These are phyloP conservation scores for Stichopus horrens DNA, from an alignment of 53 echinoderm and acorn worm species.

Conservation along the genomic window DNA sequence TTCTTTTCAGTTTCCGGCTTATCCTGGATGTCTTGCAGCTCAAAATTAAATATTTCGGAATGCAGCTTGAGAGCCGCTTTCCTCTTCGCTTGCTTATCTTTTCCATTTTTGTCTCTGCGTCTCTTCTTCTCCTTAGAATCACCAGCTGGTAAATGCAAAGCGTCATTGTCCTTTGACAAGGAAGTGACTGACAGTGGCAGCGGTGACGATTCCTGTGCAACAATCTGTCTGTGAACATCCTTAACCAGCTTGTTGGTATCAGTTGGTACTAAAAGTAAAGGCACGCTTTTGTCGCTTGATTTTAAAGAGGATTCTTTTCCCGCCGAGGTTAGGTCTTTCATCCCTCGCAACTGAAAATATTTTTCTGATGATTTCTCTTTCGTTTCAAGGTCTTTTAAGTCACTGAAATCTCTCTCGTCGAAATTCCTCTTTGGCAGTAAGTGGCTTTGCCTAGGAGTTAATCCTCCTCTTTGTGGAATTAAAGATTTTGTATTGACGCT, in stretches of 20 bases:
- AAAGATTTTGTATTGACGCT: neutral
- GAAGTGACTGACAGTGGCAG: neutral
- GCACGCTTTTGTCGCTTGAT: slow-evolving; percentile 9
- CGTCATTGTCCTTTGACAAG: neutral
- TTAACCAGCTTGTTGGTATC: neutral
- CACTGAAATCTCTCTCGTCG: neutral
- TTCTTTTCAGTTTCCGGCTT: neutral
- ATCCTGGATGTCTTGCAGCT: neutral
- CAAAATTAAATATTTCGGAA: slow-evolving; percentile 15
- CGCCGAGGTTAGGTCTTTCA: neutral
- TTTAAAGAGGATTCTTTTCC: neutral
- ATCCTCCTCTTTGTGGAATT: neutral
- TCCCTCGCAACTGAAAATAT: neutral
- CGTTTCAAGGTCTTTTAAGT: neutral
- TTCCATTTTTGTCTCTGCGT: neutral
- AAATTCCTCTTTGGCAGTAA: neutral
- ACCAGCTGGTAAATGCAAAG: neutral
- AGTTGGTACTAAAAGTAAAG: slow-evolving; percentile 29
- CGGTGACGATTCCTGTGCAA: neutral
- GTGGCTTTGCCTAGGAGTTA: neutral
- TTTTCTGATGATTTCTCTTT: neutral
- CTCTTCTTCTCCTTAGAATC: neutral
- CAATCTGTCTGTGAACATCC: neutral
- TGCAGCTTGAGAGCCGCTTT: neutral
- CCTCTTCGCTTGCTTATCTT: neutral